Conservation (phyloP, 2,113 vertebrate genomes). For the Brachypodius melanocephalos region DNA sequence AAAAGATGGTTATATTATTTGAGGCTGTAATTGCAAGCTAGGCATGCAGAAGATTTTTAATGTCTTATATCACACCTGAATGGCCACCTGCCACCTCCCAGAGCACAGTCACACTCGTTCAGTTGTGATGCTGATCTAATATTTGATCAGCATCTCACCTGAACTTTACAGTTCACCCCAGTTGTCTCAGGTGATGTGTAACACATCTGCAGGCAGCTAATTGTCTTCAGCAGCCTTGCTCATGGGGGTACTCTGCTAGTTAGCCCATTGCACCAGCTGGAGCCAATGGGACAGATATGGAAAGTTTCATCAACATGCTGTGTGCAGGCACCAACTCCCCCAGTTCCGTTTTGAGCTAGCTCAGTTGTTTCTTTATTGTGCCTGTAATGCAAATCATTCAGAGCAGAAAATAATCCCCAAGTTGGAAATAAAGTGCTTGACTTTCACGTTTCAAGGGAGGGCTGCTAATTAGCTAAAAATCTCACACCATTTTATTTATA, state of each 20-base stretch:
- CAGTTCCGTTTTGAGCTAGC: not conserved
- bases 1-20: not conserved
- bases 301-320: not conserved
- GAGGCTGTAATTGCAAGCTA: not conserved
- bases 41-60: not conserved
- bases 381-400: not conserved
- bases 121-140: not conserved
- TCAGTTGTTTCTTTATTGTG: constrained; percentile 22
- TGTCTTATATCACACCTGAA: not conserved
- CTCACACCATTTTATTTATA: constrained; percentile 32
- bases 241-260: not conserved
- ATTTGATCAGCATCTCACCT: not conserved
- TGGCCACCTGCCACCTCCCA: not conserved
- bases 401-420: constrained; percentile 21
- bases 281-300: not conserved
- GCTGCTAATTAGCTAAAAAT: constrained; percentile 52
- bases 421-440: constrained; percentile 24
- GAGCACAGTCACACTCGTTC: not conserved
- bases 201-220: not conserved
- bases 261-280: not conserved
- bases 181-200: not conserved
- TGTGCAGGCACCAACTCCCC: not conserved
- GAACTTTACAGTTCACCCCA: not conserved
- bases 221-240: not conserved
- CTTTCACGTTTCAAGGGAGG: constrained; percentile 20